A percentile compares a stretch with the other conserved stretches of the same genome.
Evolutionary conservation across 1,140 invertebrate genomes (phyloP).

Genomic region (Drosophila sturtevanti): DNA sequence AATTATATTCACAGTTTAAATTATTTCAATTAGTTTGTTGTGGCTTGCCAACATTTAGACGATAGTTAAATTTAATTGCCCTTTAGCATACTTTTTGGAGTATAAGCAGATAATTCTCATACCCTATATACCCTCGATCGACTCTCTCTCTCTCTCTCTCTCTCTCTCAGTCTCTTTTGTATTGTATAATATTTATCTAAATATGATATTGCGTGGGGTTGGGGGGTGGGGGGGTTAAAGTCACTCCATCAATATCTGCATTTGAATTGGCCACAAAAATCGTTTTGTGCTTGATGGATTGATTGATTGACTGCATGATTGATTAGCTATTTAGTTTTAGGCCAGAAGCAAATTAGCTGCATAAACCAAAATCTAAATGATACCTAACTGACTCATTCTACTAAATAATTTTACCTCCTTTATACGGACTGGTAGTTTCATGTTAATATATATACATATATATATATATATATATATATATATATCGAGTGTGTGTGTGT

Average conservation of each 20-base stretch:
- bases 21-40: no score
- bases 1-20: no score
- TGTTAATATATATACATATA: not conserved
- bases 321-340: conserved; percentile 75
- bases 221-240: no score
- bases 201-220: not conserved
- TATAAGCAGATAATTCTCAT: no score
- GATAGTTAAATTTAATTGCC: no score
- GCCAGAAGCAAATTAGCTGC: conserved; percentile 62
- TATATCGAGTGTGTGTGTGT: not conserved
- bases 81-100: no score
- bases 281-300: conserved; percentile 55
- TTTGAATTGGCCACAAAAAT: conserved; percentile 49
- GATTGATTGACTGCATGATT: conserved; percentile 72
- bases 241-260: conserved; percentile 33
- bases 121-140: no score
- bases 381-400: conserved; percentile 31
- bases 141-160: no score
- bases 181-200: not conserved
- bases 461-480: not conserved
- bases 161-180: no score
- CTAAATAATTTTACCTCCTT: not conserved
- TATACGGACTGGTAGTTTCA: not conserved
- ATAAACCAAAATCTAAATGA: conserved; percentile 67
- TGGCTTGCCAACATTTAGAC: no score